A percentile compares a stretch with the other conserved stretches of the same genome.
These are phyloP conservation scores for Clusia tigrina DNA, from an alignment of 2,888 invertebrate species.

Conservation along the genomic window DNA sequence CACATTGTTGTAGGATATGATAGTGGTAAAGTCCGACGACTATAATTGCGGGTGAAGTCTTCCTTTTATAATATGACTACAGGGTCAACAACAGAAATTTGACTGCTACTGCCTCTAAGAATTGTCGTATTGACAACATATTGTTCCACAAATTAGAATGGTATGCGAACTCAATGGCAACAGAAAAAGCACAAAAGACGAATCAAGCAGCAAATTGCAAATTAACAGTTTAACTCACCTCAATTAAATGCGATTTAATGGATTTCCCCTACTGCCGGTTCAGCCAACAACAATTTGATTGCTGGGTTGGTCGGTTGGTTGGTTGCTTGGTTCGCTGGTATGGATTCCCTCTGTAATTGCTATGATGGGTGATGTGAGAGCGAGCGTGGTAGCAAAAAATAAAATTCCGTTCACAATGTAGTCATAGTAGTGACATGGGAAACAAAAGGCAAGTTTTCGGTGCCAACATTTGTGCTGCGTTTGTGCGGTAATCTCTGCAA, in stretches of 20 bases:
- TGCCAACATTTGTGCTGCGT: not conserved
- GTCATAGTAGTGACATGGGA: not conserved
- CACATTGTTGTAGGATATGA: too few relatives aligned
- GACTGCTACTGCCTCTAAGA: too few relatives aligned
- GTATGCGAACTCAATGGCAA: too few relatives aligned
- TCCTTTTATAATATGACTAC: too few relatives aligned
- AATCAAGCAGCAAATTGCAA: too few relatives aligned
- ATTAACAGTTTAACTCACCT: conserved; percentile 54
- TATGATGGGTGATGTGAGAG: conserved; percentile 39
- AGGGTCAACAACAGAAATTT: too few relatives aligned
- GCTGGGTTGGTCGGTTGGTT: not conserved
- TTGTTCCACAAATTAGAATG: too few relatives aligned
- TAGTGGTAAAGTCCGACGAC: too few relatives aligned
- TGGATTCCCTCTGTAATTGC: conserved; percentile 55
- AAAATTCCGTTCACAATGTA: not conserved
- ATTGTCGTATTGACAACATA: too few relatives aligned
- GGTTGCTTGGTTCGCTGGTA: conserved; percentile 20
- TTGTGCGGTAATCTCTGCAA: not conserved
- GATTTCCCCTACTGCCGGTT: conserved; percentile 55
- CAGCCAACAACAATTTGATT: conserved; percentile 27
- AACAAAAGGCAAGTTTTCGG: conserved; percentile 33
- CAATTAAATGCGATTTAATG: conserved; percentile 58
- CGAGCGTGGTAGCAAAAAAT: conserved; percentile 22
- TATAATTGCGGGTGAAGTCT: too few relatives aligned
- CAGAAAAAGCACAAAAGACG: too few relatives aligned